Base-by-base conservation (phyloP, 2,113 vertebrate genomes). In the Microcebus ravelobensis region DNA sequence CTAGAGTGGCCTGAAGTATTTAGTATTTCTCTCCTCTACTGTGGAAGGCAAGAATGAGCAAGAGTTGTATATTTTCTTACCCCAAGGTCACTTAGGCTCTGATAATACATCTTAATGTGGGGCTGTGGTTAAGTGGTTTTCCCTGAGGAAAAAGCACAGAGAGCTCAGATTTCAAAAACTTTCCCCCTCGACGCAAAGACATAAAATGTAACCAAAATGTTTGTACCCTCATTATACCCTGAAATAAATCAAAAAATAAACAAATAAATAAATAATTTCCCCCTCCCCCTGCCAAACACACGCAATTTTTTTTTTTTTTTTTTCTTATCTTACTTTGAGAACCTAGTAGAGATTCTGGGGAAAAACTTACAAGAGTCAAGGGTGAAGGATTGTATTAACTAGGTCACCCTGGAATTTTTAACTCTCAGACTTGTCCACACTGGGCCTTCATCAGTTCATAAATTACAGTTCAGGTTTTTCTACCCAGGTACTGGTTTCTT, bases 311-410 rank as follows among this genome's bases (percentile, higher is more conserved):
- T 21, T 79, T 1, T 27, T 27, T 73, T 52, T 21, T 79, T 79
- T 29, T 6, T 48, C 21, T 52, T 23, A 9, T 6, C 14, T 48
- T 45, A 59, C 65, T 5, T 0, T 36, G 31, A 61, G 39, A 71
- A n/a, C 39, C 39, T 8, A 1, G 34, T 59, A 6, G 20, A 48
- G 6, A 29, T 59, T 45, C 50, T 55, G 34, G 10, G 31, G 1
- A 45, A 20, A 45, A 82, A 45, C 21, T 59, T 71, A 25, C 8
- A 42, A 21, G 17, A 25, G 36, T 5, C 17, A 27, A 11, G 13
- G n/a, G 11, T 31, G 1, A 1, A 14, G 3, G 4, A 3, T 5
- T 29, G 17, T 36, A 8, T 21, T 21, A 1, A 61, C 39, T 45
- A 5, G 13, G 14, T 52, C 27, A 14, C 21, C 25, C 34, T 67